Evolutionary conservation across 2,888 invertebrate genomes (phyloP), one percentile per base, ranked within the genome.

Genomic region (Eulithis testata): DNA sequence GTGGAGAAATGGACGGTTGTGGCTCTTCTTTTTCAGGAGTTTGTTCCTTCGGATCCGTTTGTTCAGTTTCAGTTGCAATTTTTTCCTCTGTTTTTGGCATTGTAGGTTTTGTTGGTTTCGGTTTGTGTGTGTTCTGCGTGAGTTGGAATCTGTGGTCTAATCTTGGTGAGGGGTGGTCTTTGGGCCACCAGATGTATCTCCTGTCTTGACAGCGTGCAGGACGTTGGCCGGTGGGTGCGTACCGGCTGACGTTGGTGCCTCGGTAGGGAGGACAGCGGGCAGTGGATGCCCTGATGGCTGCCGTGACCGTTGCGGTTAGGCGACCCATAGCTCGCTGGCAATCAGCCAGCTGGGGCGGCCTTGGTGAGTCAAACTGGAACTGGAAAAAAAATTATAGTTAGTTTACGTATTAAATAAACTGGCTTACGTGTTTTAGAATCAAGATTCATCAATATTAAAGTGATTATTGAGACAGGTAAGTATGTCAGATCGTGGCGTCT

Each of bases 341-440:
- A 12, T 88, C 89, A 2, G 83, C 74, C 57, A 85, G 70, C 68
- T 87, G 90, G 1, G 87, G 87, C 5, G 85, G 85, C 60, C 87
- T 80, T 31, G 90, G 90, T n/a, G 84, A 69, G 66, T 93, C 91
- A 68, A 93, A 90, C 79, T 90, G 90, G 68, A 93, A 89, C 91
- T 92, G 73, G 52, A 72, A 76, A 60, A 21, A 11, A n/a, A 40
- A 44, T 45, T 44, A 3, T 52, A 8, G 50, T 50, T 50, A n/a
- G 50, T 50, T 50, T 27, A 11, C 5, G 9, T 43, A 4, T 53
- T 3, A 7, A 11, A 14, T 2, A 52, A 5, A 7, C 14, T 14
- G 11, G 12, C 40, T 5, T 53, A 36, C 12, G 12, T 31, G 31
- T 31, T 31, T 1, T 31, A 31, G 31, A 31, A 31, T 31, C 31